Base-by-base conservation (phyloP, 2,797 vertebrate genomes). In the Sciurus carolinensis region DNA sequence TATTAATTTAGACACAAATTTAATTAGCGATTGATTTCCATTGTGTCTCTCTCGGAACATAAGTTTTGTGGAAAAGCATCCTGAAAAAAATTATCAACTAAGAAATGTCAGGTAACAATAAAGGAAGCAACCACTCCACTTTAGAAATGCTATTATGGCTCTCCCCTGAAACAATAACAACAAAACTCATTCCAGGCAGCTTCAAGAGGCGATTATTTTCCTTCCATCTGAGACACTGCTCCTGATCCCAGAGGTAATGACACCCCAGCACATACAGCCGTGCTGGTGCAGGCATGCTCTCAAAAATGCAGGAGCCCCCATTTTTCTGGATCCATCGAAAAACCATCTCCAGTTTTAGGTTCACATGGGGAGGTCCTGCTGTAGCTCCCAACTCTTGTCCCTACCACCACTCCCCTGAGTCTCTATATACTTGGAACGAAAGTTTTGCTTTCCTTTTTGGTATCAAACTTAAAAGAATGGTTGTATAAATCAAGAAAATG, bases 1-100 rank as follows among this genome's bases (percentile, higher is more conserved):
- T 98, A 98, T 98, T 98, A 98, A 98, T 98, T 98, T 98, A 98
- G 98, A 98, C 98, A 96, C 98, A 98, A 98, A 98, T 98, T 98
- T 98, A 98, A 98, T 98, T 98, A 99, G 97, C 91, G 95, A 97
- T 98, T 98, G 97, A 98, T 98, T 99, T 98, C 97, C 97, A 96
- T 76, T 98, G 97, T 98, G 86, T 97, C 94, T 98, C 69, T 83
- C 83, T 96, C 81, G 97, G 97, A 98, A 97, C 96, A 97, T 97
- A 98, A 93, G 57, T 97, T 98, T 97, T 97, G 93, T 97, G 95
- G 89, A 97, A 97, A 97, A 93, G 76, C 95, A 97, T 15, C 1
- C 84, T 95, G 59, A 87, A 66, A 52, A 98, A 97, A 93, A 86
- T 89, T 79, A 94, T 92, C 71, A 81, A 95, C 97, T 93, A 90